Percentiles rank a stretch among this genome's conserved stretches.
Evolutionary conservation across 1,140 invertebrate genomes (phyloP).

Genomic region (Pinna nobilis): DNA sequence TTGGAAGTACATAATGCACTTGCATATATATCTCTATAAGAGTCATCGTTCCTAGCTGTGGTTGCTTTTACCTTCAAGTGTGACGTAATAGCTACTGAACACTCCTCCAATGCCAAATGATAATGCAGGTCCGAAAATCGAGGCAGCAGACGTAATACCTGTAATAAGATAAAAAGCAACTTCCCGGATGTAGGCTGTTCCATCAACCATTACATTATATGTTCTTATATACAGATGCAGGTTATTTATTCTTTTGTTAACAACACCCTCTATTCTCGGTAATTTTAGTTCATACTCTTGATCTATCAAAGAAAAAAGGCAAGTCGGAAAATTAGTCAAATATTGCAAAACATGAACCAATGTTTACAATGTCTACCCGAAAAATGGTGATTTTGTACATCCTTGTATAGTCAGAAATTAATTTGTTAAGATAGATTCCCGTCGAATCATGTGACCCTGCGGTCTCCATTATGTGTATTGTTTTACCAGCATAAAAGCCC

Average conservation of each 20-base stretch:
- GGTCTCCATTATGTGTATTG: not conserved
- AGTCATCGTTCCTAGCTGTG: too few relatives aligned
- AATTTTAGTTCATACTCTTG: not conserved
- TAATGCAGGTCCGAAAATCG: constrained; percentile 48
- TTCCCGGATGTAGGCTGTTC: not conserved
- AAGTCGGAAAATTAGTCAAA: not conserved
- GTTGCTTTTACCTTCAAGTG: constrained; percentile 58
- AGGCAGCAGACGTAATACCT: constrained; percentile 35
- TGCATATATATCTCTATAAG: too few relatives aligned
- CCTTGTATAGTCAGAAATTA: not conserved
- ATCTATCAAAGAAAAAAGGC: not conserved
- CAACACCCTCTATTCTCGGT: not conserved
- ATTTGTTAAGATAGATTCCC: not conserved
- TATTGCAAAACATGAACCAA: not conserved
- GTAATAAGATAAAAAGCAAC: not conserved
- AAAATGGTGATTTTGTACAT: not conserved
- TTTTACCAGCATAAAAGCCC: constrained; percentile 46
- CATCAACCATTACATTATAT: not conserved
- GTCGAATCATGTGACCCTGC: not conserved
- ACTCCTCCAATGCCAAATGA: constrained; percentile 50
- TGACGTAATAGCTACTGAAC: constrained; percentile 54
- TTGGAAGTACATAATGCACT: too few relatives aligned
- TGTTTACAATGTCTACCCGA: not conserved
- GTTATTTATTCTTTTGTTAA: not conserved
- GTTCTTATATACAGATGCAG: not conserved